These are phyloP conservation scores for Odontamblyopus lacepedii DNA, from an alignment of 2,797 vertebrate species.

Conservation along the genomic window DNA sequence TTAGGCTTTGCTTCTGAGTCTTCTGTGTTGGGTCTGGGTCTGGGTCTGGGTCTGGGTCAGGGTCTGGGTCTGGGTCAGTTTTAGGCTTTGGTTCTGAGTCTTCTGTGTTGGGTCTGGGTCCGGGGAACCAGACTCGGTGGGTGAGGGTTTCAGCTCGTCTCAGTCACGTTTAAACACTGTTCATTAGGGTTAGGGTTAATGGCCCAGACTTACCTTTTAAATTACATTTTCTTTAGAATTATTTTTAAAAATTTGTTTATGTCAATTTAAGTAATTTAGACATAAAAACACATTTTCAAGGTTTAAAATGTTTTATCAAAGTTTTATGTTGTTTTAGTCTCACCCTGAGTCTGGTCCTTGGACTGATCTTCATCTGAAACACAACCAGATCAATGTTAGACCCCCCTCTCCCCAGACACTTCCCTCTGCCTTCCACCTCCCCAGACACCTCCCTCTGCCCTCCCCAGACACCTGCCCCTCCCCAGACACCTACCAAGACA, in stretches of 20 bases:
- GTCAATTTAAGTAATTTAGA: background rate
- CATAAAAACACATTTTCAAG: background rate
- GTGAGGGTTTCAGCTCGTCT: no score
- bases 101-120: no score
- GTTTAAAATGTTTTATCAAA: background rate
- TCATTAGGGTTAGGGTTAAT: no score
- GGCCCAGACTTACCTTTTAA: no score
- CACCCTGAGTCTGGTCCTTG: constrained; percentile 10
- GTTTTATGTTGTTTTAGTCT: constrained; percentile 5
- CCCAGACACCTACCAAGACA: background rate
- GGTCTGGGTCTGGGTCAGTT: no score
- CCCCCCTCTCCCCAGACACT: constrained; percentile 5
- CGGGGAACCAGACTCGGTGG: no score
- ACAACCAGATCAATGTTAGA: constrained; percentile 2
- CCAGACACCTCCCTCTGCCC: background rate
- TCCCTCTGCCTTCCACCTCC: background rate
- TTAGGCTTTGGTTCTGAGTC: no score
- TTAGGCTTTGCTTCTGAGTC: no score
- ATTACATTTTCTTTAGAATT: background rate
- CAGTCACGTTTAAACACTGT: no score
- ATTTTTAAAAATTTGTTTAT: background rate
- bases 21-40: no score
- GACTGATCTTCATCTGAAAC: constrained; percentile 12
- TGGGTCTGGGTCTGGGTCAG: no score
- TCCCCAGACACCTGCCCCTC: background rate